Percentiles rank a stretch among this genome's conserved stretches.
phyloP scores from a whole-genome alignment of 2,113 vertebrate genomes.

The Sakesphorus luctuosus region DNA sequence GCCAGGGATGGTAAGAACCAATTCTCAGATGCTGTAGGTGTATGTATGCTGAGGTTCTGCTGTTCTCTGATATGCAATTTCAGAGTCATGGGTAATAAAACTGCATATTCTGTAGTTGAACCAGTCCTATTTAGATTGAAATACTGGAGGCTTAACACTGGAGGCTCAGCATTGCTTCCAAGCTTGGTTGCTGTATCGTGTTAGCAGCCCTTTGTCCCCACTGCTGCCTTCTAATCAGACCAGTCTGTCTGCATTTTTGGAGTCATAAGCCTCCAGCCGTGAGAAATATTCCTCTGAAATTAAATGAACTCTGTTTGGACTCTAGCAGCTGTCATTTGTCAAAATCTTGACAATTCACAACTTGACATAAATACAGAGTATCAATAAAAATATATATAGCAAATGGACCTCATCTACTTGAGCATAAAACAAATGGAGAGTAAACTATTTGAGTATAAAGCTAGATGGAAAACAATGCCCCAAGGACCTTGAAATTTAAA shows the following conservation, averaged over 20 bases:
- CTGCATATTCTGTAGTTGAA: neutral
- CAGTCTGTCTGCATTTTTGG: conserved; percentile 28
- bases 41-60: neutral
- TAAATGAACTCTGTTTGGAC: conserved; percentile 15
- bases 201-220: conserved; percentile 22
- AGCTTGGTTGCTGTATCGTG: neutral
- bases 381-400: conserved; percentile 27
- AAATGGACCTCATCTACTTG: conserved; percentile 31
- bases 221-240: conserved; percentile 43
- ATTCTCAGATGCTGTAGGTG: neutral
- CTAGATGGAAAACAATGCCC: neutral
- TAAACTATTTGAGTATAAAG: neutral
- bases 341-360: conserved; percentile 23
- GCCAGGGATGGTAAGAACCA: neutral
- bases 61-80: neutral
- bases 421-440: conserved; percentile 31
- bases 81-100: neutral
- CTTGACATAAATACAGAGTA: conserved; percentile 30
- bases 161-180: neutral
- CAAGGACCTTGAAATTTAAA: neutral
- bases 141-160: neutral
- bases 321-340: conserved; percentile 39
- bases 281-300: conserved; percentile 47
- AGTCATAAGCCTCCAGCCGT: conserved; percentile 48
- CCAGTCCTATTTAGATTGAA: neutral